Conservation (phyloP, 2,888 invertebrate genomes). For the Trachelus tabidus region DNA sequence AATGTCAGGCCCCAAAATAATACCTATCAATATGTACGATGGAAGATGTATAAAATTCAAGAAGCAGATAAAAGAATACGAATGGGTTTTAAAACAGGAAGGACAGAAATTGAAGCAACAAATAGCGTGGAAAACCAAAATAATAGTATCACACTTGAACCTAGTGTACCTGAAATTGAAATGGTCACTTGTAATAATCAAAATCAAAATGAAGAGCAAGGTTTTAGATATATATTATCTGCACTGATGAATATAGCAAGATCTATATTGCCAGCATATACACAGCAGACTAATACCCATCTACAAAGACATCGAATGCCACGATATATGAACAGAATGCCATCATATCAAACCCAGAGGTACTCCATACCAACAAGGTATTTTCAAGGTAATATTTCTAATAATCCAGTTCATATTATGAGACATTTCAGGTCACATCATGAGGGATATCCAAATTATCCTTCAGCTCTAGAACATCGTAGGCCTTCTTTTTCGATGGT, state of each 20-base stretch:
- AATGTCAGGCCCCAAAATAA: conserved; percentile 47
- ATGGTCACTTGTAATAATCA: not conserved
- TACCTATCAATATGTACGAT: conserved; percentile 44
- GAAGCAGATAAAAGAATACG: conserved; percentile 28
- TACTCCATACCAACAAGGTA: not conserved
- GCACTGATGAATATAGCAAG: not conserved
- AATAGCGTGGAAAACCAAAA: not conserved
- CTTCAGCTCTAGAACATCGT: not conserved
- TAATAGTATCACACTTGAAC: not conserved
- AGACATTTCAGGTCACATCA: not conserved
- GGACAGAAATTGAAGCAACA: not conserved
- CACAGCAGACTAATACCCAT: not conserved
- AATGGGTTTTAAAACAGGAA: not conserved
- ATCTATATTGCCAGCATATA: not conserved
- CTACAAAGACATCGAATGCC: not conserved
- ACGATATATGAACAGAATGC: not conserved
- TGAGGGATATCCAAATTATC: not conserved
- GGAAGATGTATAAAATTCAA: conserved; percentile 31
- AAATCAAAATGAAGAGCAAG: not conserved
- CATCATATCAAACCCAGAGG: not conserved
- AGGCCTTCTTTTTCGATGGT: not conserved
- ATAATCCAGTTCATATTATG: not conserved
- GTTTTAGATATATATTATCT: not conserved
- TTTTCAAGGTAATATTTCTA: not conserved
- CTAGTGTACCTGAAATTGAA: not conserved